These are phyloP conservation scores for Hydrophis major DNA, from an alignment of 2,797 vertebrate genomes.

Conservation along the genomic window DNA sequence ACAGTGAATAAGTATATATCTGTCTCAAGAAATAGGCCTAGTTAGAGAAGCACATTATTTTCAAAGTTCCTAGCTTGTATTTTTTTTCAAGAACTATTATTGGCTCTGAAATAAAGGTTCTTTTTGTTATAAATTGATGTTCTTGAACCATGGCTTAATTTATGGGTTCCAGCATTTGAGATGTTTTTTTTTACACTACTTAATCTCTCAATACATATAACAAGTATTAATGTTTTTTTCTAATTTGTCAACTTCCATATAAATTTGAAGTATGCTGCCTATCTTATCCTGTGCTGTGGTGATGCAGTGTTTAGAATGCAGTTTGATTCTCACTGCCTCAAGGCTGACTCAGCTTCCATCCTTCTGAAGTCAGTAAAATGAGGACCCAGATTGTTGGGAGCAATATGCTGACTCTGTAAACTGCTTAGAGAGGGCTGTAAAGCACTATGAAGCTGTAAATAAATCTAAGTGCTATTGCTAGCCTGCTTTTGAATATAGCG, in stretches of 20 bases:
- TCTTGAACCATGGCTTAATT: neutral
- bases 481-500: neutral
- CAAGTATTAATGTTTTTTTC: neutral
- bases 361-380: neutral
- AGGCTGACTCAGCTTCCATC: neutral
- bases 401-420: neutral
- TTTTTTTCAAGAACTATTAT: neutral
- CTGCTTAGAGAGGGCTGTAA: neutral
- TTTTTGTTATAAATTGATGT: neutral
- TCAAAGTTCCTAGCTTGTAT: neutral
- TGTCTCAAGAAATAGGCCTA: neutral
- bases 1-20: neutral
- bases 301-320: neutral
- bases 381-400: neutral
- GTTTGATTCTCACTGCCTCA: neutral
- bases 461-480: neutral
- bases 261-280: neutral
- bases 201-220: neutral
- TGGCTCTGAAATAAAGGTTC: conserved; percentile 9
- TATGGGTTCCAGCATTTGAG: neutral
- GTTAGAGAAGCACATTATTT: neutral
- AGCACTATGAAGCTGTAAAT: neutral
- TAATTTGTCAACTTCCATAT: neutral
- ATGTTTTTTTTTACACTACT: neutral
- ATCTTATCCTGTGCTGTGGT: neutral